phyloP scores from a whole-genome alignment of 1,140 invertebrate genomes.

The Homalodisca vitripennis region DNA sequence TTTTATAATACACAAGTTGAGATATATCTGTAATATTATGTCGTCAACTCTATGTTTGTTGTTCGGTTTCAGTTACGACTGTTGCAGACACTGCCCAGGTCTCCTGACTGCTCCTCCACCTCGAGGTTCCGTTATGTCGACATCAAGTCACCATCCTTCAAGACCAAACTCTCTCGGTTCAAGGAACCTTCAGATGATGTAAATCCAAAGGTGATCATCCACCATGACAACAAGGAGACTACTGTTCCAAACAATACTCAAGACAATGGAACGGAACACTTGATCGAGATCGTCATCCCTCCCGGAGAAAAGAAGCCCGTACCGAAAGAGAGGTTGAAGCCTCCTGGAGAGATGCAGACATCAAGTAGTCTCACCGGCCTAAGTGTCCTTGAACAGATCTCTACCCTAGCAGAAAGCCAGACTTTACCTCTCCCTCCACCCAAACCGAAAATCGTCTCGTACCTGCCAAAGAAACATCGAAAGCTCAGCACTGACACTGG shows the following conservation, averaged over 20 bases:
- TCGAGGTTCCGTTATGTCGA: slow-evolving; percentile 39
- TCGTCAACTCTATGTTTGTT: no score
- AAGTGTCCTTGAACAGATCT: slow-evolving; percentile 35
- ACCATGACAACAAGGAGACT: slow-evolving; percentile 27
- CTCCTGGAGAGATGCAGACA: not conserved
- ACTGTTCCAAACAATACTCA: slow-evolving; percentile 25
- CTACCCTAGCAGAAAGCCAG: slow-evolving; percentile 31
- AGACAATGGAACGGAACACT: slow-evolving; percentile 27
- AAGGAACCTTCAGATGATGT: slow-evolving; percentile 30
- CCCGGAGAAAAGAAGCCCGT: slow-evolving; percentile 16
- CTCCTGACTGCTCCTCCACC: slow-evolving; percentile 16
- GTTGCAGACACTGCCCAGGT: slow-evolving; percentile 24
- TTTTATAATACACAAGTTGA: no score
- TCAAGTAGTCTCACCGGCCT: slow-evolving; percentile 11
- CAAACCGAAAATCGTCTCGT: slow-evolving; percentile 39
- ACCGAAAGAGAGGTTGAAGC: not conserved
- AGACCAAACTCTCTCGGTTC: slow-evolving; percentile 34
- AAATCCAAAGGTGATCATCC: slow-evolving; percentile 33
- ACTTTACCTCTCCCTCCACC: slow-evolving; percentile 13
- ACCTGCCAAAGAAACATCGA: slow-evolving; percentile 34
- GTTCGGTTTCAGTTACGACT: not conserved
- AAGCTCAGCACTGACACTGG: not conserved
- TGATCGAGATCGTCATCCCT: slow-evolving; percentile 37
- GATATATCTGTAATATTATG: no score
- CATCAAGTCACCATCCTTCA: slow-evolving; percentile 37